phyloP scores from a whole-genome alignment of 2,113 vertebrate species.

The Enhydra lutris region DNA sequence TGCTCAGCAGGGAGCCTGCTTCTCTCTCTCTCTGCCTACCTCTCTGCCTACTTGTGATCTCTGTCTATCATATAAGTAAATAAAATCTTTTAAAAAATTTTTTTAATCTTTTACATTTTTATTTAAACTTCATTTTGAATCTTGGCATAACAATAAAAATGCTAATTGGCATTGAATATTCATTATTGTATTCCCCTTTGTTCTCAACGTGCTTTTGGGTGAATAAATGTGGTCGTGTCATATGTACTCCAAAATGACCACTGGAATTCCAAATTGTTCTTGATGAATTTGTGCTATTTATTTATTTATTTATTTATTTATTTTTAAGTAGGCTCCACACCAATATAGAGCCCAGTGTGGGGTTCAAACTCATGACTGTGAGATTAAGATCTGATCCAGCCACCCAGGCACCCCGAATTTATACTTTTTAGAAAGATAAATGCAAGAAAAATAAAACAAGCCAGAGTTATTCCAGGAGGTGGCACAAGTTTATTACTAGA shows the following conservation, averaged over 20 bases:
- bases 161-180: conserved; percentile 20
- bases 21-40: too few species aligned
- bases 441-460: conserved; percentile 32
- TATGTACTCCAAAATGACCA: neutral
- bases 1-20: too few species aligned
- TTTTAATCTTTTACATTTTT: neutral
- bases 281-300: neutral
- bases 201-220: conserved; percentile 1
- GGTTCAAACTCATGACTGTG: neutral
- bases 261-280: neutral
- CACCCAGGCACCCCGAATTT: neutral
- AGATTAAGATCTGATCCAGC: neutral
- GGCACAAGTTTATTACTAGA: neutral
- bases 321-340: neutral
- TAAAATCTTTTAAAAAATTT: neutral
- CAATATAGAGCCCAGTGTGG: neutral
- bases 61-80: too few species aligned
- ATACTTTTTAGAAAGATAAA: conserved; percentile 11
- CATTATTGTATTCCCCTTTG: neutral
- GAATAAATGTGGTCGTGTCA: neutral
- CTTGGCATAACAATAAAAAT: conserved; percentile 32
- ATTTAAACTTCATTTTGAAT: conserved; percentile 6
- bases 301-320: neutral
- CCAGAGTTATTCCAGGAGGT: neutral
- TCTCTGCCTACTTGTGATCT: too few species aligned